phyloP scores from a whole-genome alignment of 2,797 vertebrate species.

The Brachyrhaphis roseni region DNA sequence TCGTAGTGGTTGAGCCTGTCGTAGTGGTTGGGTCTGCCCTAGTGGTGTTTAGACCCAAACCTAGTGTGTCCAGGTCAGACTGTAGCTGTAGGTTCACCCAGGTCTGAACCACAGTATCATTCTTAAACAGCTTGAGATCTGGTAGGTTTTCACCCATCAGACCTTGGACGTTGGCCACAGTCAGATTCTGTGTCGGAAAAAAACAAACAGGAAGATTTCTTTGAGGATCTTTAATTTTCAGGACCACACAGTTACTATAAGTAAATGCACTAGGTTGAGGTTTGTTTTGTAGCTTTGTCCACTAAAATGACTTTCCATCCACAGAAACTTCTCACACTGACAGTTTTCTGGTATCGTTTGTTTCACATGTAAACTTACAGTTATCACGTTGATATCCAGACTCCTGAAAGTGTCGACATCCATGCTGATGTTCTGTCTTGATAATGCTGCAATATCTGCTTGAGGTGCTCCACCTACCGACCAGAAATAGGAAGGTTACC shows the following conservation, averaged over 20 bases:
- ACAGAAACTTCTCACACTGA: not conserved
- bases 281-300: not conserved
- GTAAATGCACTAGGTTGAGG: not conserved
- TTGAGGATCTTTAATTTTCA: not conserved
- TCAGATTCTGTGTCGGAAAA: slow-evolving; percentile 59
- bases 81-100: slow-evolving; percentile 66
- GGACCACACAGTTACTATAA: not conserved
- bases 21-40: not conserved
- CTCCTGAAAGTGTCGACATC: slow-evolving; percentile 58
- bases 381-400: slow-evolving; percentile 50
- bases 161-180: slow-evolving; percentile 50
- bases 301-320: not conserved
- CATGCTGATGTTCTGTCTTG: slow-evolving; percentile 63
- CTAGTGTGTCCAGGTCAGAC: slow-evolving; percentile 52
- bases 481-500: not conserved
- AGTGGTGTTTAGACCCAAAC: slow-evolving; percentile 42
- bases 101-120: slow-evolving; percentile 36
- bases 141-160: slow-evolving; percentile 50
- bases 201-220: not conserved
- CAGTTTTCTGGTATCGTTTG: not conserved
- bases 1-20: not conserved
- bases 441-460: slow-evolving; percentile 50
- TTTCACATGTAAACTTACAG: slow-evolving; percentile 54
- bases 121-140: slow-evolving; percentile 74
- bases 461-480: slow-evolving; percentile 64